Conservation (phyloP, 2,797 vertebrate species). For the Cryptoblepharus egeriae region DNA sequence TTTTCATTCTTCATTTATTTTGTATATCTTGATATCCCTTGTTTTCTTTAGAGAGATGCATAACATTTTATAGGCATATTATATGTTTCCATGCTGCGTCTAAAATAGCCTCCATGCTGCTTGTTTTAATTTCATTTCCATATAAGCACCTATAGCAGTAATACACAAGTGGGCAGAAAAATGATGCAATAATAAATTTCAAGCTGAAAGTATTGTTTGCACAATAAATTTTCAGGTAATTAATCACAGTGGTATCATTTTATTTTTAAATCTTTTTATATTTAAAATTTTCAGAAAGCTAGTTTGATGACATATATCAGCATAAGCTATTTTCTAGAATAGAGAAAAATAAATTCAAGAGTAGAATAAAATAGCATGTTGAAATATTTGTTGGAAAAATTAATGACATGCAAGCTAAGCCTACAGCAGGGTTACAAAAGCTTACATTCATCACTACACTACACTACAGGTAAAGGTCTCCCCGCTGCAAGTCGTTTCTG, state of each 20-base stretch:
- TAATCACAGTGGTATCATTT: neutral
- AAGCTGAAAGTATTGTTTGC: conserved; percentile 9
- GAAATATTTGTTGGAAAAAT: too few species aligned
- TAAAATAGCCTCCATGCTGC: conserved; percentile 33
- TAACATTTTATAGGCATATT: conserved; percentile 12
- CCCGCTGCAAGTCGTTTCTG: too few species aligned
- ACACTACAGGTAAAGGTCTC: too few species aligned
- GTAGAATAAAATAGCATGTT: neutral
- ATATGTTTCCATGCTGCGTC: conserved; percentile 18
- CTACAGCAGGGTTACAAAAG: too few species aligned
- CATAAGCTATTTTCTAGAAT: neutral
- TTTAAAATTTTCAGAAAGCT: neutral
- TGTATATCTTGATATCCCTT: conserved; percentile 13
- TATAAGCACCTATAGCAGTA: neutral
- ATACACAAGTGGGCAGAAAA: conserved; percentile 10
- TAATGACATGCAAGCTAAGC: too few species aligned
- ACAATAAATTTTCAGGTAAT: conserved; percentile 11
- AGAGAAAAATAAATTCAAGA: neutral
- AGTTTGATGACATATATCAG: neutral
- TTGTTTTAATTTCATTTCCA: conserved; percentile 46
- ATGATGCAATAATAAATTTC: conserved; percentile 10
- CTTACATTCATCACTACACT: too few species aligned
- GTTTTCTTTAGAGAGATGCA: conserved; percentile 4
- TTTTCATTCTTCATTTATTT: conserved; percentile 14
- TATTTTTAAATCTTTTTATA: conserved; percentile 7